Percentiles rank a stretch among this genome's conserved stretches.
Conservation (phyloP, 2,797 vertebrate species). For the Sorex maritimensis region DNA sequence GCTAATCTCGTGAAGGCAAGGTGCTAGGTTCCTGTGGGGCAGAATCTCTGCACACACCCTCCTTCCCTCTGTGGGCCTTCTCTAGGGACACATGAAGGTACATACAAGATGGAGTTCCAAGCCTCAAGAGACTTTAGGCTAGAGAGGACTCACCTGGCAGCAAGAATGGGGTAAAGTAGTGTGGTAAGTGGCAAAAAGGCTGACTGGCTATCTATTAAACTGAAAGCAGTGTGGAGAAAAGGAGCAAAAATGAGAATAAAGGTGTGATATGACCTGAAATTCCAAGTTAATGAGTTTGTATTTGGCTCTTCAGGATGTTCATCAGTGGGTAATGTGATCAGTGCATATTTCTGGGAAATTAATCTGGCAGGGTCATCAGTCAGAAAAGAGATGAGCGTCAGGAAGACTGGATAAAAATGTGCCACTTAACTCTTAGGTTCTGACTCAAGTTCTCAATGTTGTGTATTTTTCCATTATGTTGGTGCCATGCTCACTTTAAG, state of each 20-base stretch:
- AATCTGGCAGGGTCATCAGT: neutral
- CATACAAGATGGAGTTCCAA: neutral
- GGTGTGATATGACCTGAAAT: neutral
- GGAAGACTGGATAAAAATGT: neutral
- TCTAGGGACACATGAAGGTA: neutral
- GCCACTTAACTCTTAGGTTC: neutral
- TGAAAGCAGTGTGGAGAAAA: neutral
- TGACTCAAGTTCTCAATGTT: constrained; percentile 8
- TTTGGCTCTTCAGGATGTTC: neutral
- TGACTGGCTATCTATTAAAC: neutral
- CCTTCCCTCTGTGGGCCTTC: too few species aligned
- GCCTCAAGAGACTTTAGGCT: neutral
- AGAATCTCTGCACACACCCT: too few species aligned
- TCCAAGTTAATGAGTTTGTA: neutral
- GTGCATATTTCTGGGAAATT: neutral
- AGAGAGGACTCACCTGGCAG: neutral
- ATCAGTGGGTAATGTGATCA: too few species aligned
- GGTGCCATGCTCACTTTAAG: neutral
- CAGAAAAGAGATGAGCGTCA: constrained; percentile 14
- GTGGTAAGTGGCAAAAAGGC: too few species aligned
- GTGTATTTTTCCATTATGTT: neutral
- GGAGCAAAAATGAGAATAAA: neutral
- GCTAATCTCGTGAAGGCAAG: neutral
- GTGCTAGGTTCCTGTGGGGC: neutral
- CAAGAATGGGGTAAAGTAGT: neutral